Conservation (phyloP, 2,888 invertebrate genomes). For the Lasioglossum marginatum region DNA sequence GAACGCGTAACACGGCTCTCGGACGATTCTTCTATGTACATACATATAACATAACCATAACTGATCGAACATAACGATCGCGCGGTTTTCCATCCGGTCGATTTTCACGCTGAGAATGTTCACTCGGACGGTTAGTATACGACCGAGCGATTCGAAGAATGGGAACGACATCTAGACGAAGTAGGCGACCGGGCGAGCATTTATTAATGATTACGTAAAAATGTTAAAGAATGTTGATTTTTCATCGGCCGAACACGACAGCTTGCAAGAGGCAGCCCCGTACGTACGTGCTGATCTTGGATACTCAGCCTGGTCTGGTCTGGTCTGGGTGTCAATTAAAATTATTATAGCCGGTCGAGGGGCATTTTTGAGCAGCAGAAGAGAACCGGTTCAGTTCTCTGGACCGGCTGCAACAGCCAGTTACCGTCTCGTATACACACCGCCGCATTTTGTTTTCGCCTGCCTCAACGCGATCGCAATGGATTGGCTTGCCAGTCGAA, state of each 20-base stretch:
- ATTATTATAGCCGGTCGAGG: conserved; percentile 77
- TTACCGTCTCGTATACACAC: conserved; percentile 54
- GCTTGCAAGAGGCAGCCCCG: not conserved
- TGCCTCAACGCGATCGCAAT: conserved; percentile 39
- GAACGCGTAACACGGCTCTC: conserved; percentile 24
- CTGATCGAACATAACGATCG: not conserved
- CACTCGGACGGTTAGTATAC: not conserved
- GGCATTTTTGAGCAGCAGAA: conserved; percentile 72
- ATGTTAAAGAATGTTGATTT: conserved; percentile 37
- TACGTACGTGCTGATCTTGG: conserved; percentile 50
- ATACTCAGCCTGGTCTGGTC: conserved; percentile 68
- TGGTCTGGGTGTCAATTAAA: conserved; percentile 78
- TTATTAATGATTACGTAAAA: conserved; percentile 32
- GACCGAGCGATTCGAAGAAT: not conserved
- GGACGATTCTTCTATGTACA: not conserved
- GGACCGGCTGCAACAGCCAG: conserved; percentile 62
- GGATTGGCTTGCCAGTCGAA: conserved; percentile 9
- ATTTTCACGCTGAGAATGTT: not conserved
- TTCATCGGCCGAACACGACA: conserved; percentile 26
- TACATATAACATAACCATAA: not conserved
- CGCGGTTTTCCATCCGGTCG: not conserved
- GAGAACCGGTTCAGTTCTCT: conserved; percentile 68
- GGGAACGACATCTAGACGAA: conserved; percentile 34
- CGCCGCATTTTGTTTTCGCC: conserved; percentile 63
- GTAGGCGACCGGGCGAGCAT: not conserved